Base-by-base conservation (phyloP, 2,888 invertebrate species). In the Schizotus pectinicornis region DNA sequence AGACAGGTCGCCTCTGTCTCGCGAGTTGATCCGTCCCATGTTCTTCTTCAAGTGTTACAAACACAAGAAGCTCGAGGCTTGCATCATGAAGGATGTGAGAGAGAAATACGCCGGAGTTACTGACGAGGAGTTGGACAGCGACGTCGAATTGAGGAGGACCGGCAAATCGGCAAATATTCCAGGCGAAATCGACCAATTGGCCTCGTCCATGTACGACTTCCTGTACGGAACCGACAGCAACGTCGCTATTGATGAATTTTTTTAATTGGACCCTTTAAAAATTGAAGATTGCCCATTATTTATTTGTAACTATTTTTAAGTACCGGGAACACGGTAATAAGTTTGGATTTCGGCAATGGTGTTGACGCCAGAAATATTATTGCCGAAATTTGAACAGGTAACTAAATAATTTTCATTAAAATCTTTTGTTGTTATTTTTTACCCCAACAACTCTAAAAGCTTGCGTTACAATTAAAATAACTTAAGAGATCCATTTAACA, bases 31-130 rank as follows among this genome's bases (percentile, higher is more conserved):
- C 61, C 82, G 84, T 56, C 87, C 88, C 0, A 88, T 88, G 85
- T 87, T 88, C 81, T 88, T 88, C 83, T 88, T 88, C 82, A 84
- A 87, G 57, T 88, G 88, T 67, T 88, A 88, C 76, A 88, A 88
- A 83, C 88, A 88, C 79, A 88, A 88, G 80, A 88, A 88, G 71
- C 71, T 88, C 48, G 88, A 88, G 73, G 87, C 88, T 0, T 88
- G 88, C 73, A 86, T 88, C 62, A 87, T 88, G 87, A 88, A 88
- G 70, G 88, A 88, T 68, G 86, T 88, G 53, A 81, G 87, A 14
- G 87, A 88, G 62, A 83, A 86, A 51, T 86, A 85, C 74, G 80
- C 84, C 7, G 76, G 75, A 3, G 76, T 79, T 1, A 79, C 82
- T 58, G 86, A 86, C 55, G 85, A 85, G 37, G 85, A 85, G 54